Evolutionary conservation across 2,888 invertebrate genomes (phyloP).

Genomic region (Pedicia rivosa): DNA sequence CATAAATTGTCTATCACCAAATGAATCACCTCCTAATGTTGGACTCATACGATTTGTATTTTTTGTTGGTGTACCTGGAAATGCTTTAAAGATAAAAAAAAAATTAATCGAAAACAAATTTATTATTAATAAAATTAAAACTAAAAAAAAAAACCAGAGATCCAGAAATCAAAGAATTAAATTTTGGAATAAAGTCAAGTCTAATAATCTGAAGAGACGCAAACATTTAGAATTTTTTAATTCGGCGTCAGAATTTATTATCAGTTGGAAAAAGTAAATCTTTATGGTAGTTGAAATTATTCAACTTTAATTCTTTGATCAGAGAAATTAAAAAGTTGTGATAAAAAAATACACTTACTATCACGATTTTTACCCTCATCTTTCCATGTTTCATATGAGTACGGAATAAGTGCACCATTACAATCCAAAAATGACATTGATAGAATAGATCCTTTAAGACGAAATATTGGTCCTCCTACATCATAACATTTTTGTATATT

Average conservation of each 20-base stretch:
- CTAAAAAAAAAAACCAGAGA: too few species aligned
- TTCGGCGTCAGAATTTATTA: too few species aligned
- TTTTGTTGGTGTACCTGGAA: slow-evolving; percentile 47
- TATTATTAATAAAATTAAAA: background rate
- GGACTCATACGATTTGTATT: slow-evolving; percentile 63
- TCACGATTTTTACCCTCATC: slow-evolving; percentile 50
- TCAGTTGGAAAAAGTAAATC: too few species aligned
- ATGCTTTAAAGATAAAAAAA: background rate
- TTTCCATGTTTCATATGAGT: slow-evolving; percentile 83
- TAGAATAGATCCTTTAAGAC: slow-evolving; percentile 88
- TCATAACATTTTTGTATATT: background rate
- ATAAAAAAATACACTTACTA: slow-evolving; percentile 18
- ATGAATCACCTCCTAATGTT: slow-evolving; percentile 38
- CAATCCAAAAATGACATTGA: slow-evolving; percentile 93
- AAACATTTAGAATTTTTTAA: too few species aligned
- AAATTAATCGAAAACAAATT: slow-evolving; percentile 1
- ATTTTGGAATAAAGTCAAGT: too few species aligned
- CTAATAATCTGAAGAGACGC: too few species aligned
- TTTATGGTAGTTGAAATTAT: too few species aligned
- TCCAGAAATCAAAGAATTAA: too few species aligned
- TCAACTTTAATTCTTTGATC: background rate
- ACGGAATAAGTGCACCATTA: slow-evolving; percentile 80
- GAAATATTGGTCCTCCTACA: slow-evolving; percentile 86
- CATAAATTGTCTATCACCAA: slow-evolving; percentile 78
- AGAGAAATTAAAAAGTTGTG: background rate